Evolutionary conservation across 2,113 vertebrate species (phyloP), one percentile per base, ranked within the genome.

Genomic region (Actenoides lindsayi): DNA sequence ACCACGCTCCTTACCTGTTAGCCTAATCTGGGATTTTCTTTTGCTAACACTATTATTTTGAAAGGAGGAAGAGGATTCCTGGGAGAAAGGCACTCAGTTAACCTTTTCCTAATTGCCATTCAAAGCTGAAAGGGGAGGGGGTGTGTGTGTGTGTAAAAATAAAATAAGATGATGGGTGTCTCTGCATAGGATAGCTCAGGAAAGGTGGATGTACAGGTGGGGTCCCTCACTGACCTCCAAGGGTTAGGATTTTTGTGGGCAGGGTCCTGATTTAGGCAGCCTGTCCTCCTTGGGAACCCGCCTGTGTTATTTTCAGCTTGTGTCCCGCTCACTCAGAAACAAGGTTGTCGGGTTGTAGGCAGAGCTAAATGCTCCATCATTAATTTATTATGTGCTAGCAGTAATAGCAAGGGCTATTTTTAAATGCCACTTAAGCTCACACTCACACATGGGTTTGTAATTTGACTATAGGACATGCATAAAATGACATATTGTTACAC

Each of bases 11-110:
- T 51, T 98, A 99, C 98, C 98, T 99, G 98, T 99, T 99, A 98
- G 97, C 97, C 98, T 99, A 99, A 99, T 98, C 98, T 98, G 98
- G 98, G 98, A 99, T 99, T 98, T 99, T 99, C 98, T 99, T 97
- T 96, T 98, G 98, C 98, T 98, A 99, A 98, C 96, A 95, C 97
- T 97, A 97, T 98, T 99, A 99, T 99, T 99, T 98, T 98, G 98
- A 98, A 98, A 97, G 97, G 97, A 98, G 97, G 97, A 97, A 98
- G 96, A 97, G 97, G 98, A 98, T 98, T 98, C 98, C 98, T 98
- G 97, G 96, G 98, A 98, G 97, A 98, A 98, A 98, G 97, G 97
- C 97, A 98, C 97, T 98, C 89, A 12, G 97, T 98, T 98, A 98
- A 98, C 98, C 98, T 98, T 97, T 97, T 97, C 96, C 97, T 98